Base-by-base conservation (phyloP, 2,888 invertebrate species). In the Sinopyrophorus schimmeli region DNA sequence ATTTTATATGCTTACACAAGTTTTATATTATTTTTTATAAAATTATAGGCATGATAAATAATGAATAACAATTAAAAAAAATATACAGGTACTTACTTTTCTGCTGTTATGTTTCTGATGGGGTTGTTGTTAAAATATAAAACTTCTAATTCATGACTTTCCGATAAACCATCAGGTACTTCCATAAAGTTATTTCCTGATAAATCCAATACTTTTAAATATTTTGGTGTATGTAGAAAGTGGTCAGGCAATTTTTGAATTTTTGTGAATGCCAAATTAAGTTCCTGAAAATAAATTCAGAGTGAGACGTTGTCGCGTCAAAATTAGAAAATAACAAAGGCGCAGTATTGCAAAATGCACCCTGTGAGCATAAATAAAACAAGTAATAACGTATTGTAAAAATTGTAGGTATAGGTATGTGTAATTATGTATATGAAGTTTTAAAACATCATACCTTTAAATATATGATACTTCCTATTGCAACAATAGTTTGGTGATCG, bases 71-170 rank as follows among this genome's bases (percentile, higher is more conserved):
- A 5, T 30, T 3, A 3, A 37, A 16, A n/a, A 4, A 23, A 18
- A 9, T 10, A 11, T 38, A n/a, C n/a, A n/a, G n/a, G n/a, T n/a
- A 40, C 54, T 44, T 48, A 49, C 34, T 40, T 46, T 3, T 53
- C 17, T 17, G 16, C 1, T 1, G 41, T 47, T 21, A 47, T 27
- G 11, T 48, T 42, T 10, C 26, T 16, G 9, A 50, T 37, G 5
- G 42, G 43, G 12, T 89, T 90, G 54, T 83, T 82, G 61, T 87
- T 84, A 10, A 91, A 69, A 41, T 80, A 80, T 3, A 91, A 69
- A 31, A 70, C 77, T 42, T 82, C 70, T 37, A 90, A 69, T 52
- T 77, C 77, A 42, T 76, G 77, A 0, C 83, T 80, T 47, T 81
- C 79, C 1, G 73, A 75, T 11, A 90, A 62, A 18, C 81, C 81